A percentile compares a stretch with the other conserved stretches of the same genome.
Evolutionary conservation across 2,113 vertebrate species (phyloP).

Genomic region (Willisornis vidua): DNA sequence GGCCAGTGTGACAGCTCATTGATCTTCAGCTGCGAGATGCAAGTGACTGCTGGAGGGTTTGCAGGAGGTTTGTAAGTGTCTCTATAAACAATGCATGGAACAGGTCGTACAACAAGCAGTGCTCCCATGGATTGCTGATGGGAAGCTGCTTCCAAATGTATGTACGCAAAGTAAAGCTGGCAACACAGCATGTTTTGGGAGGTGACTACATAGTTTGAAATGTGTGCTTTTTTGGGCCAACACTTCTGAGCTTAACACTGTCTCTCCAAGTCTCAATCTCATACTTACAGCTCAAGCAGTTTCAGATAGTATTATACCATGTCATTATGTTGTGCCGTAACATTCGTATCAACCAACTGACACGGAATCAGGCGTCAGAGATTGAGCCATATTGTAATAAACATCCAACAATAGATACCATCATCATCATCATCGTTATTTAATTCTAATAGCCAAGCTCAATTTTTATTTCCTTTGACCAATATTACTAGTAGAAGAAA

Average conservation of each 20-base stretch:
- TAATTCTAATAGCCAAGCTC: background rate
- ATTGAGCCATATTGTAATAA: background rate
- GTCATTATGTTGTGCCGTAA: background rate
- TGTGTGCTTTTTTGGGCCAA: background rate
- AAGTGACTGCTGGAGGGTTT: background rate
- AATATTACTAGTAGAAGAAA: background rate
- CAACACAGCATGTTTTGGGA: background rate
- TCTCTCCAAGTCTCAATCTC: background rate
- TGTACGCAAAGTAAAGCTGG: background rate
- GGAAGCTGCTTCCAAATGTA: background rate
- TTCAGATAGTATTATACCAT: background rate
- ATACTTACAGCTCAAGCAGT: background rate
- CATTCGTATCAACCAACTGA: background rate
- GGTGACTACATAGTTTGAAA: background rate
- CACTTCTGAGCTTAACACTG: background rate
- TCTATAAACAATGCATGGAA: background rate
- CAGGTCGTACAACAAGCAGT: background rate
- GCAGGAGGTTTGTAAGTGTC: background rate
- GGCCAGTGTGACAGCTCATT: background rate
- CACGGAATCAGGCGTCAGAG: background rate
- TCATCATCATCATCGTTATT: background rate
- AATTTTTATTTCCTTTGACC: background rate
- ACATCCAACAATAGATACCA: background rate
- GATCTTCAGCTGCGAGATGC: background rate
- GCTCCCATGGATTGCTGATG: background rate